These are phyloP conservation scores for Phalacrocorax pelagicus DNA, from an alignment of 2,113 vertebrate genomes.

Conservation along the genomic window DNA sequence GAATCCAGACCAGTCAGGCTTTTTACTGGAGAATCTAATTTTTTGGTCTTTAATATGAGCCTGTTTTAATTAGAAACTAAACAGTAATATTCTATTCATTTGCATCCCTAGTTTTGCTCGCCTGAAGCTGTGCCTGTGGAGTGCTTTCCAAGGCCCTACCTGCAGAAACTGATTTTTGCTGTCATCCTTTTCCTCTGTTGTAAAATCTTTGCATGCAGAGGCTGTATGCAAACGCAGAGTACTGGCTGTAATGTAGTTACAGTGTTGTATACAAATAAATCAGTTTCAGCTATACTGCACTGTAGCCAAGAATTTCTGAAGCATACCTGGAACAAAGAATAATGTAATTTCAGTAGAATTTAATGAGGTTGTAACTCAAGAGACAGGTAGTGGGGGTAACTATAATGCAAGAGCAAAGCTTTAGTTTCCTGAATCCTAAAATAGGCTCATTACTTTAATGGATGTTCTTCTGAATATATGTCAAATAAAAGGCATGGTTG, in stretches of 20 bases:
- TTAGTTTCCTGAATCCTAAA: not conserved
- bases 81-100: not conserved
- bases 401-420: constrained; percentile 13
- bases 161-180: not conserved
- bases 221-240: not conserved
- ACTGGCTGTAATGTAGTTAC: not conserved
- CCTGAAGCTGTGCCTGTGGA: not conserved
- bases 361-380: constrained; percentile 16
- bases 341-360: not conserved
- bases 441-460: not conserved
- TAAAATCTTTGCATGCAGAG: not conserved
- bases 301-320: constrained; percentile 1
- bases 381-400: constrained; percentile 1
- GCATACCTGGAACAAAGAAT: not conserved
- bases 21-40: not conserved
- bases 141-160: not conserved
- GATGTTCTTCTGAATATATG: not conserved
- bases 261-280: not conserved
- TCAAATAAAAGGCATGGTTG: not conserved
- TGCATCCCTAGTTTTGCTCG: not conserved
- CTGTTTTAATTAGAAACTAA: not conserved
- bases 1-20: not conserved
- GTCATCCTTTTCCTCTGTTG: not conserved
- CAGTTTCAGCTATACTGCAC: not conserved
- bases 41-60: not conserved